A percentile compares a stretch with the other conserved stretches of the same genome.
Conservation (phyloP, 1,140 invertebrate species). For the Pararge aegeria region DNA sequence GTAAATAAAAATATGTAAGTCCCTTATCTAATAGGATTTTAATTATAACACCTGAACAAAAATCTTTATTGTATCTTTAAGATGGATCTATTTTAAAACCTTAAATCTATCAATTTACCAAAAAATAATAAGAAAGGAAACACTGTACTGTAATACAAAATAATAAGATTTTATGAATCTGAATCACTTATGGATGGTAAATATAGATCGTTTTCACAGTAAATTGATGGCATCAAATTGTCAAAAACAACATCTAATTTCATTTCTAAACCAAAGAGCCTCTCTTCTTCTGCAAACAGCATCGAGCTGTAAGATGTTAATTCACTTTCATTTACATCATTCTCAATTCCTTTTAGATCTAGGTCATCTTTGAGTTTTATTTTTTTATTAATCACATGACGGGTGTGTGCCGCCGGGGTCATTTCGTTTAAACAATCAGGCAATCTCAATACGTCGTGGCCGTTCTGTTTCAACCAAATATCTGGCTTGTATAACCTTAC, state of each 20-base stretch:
- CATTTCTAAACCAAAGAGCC: constrained; percentile 15
- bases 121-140: background rate
- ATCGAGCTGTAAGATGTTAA: background rate
- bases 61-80: too few relatives aligned
- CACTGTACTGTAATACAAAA: background rate
- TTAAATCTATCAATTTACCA: too few relatives aligned
- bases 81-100: too few relatives aligned
- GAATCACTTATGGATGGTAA: constrained; percentile 29
- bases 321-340: background rate
- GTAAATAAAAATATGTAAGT: too few relatives aligned
- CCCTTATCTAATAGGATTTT: too few relatives aligned
- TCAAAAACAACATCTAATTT: constrained; percentile 13
- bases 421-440: constrained; percentile 35
- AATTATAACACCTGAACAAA: too few relatives aligned
- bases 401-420: constrained; percentile 11
- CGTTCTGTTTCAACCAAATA: constrained; percentile 24
- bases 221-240: constrained; percentile 1
- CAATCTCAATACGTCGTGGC: constrained; percentile 31
- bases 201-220: constrained; percentile 18
- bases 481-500: constrained; percentile 33
- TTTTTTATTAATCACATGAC: constrained; percentile 5
- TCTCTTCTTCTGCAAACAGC: constrained; percentile 9
- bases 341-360: background rate
- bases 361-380: background rate
- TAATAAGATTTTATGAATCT: constrained; percentile 3